Evolutionary conservation across 2,113 vertebrate genomes (phyloP), one percentile per base, ranked within the genome.

Genomic region (Brachyhypopomus gauderio): DNA sequence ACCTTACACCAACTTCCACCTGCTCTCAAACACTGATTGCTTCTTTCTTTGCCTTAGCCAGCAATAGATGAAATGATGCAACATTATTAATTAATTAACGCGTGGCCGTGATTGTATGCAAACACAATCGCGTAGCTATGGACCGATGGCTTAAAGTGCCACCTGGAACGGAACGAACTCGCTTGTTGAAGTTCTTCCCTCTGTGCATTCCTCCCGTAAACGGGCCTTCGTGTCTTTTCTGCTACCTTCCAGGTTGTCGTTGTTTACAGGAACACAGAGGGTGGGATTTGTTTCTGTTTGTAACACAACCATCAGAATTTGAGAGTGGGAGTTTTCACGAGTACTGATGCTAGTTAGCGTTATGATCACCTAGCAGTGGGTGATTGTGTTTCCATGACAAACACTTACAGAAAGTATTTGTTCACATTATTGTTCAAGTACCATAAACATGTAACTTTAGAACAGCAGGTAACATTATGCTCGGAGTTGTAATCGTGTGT

Each of bases 331-430:
- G 80, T 48, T 79, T 27, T 34, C 19, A n/a, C 72, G 5, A 74
- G 69, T 86, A 73, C 87, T 89, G 84, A 85, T 81, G 82, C 77
- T 70, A 71, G 71, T 64, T 34, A 58, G 84, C 63, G 56, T 59
- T 60, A 77, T 38, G 41, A 81, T 83, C 79, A 74, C 84, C 86
- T 87, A 83, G 67, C 84, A 74, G 62, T 66, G 78, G 80, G 59
- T 70, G 82, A 85, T 86, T 62, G 79, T 59, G 14, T 60, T 11
- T 6, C 80, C 14, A 82, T 38, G 72, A 78, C 70, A 76, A 84
- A 67, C 52, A 45, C 77, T 60, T 56, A 60, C 78, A 41, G 64
- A 69, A 9, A 23, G 6, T 23, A 14, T 69, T 19, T 64, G 22
- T 55, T 79, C 4, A 27, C 85, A 82, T 78, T 0, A 58, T 72